Conservation (phyloP, 2,113 vertebrate genomes). For the Lepus americanus region DNA sequence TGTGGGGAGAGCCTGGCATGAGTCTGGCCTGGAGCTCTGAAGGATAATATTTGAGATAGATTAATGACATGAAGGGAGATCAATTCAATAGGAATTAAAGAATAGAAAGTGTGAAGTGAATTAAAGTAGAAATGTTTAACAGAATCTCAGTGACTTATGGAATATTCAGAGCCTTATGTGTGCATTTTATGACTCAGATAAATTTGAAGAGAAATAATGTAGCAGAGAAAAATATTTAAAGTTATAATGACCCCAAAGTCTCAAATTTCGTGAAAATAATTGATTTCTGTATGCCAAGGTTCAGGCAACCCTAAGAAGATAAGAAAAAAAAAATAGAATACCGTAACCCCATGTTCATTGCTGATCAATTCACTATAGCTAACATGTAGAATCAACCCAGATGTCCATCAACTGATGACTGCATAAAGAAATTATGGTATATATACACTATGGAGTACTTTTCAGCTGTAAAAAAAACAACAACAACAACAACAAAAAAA, state of each 20-base stretch:
- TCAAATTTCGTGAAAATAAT: background rate
- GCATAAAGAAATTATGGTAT: too few species aligned
- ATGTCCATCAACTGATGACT: too few species aligned
- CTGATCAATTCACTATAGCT: too few species aligned
- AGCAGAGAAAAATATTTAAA: background rate
- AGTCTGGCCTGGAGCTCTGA: background rate
- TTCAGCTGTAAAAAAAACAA: background rate
- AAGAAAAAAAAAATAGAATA: background rate
- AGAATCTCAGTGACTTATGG: background rate
- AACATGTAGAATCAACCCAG: too few species aligned
- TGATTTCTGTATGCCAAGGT: background rate
- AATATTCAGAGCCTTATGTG: background rate
- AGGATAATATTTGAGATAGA: background rate
- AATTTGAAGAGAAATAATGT: background rate
- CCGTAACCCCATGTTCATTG: background rate
- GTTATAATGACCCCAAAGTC: background rate
- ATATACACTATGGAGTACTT: too few species aligned
- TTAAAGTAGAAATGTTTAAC: background rate
- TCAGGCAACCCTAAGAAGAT: background rate
- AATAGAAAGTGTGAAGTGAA: background rate
- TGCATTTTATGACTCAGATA: background rate
- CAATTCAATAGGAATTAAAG: background rate
- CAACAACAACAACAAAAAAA: too few species aligned
- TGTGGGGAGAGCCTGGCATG: too few species aligned
- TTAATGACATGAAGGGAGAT: background rate